Evolutionary conservation across 2,888 invertebrate genomes (phyloP).

Genomic region (Epinotia nisella): DNA sequence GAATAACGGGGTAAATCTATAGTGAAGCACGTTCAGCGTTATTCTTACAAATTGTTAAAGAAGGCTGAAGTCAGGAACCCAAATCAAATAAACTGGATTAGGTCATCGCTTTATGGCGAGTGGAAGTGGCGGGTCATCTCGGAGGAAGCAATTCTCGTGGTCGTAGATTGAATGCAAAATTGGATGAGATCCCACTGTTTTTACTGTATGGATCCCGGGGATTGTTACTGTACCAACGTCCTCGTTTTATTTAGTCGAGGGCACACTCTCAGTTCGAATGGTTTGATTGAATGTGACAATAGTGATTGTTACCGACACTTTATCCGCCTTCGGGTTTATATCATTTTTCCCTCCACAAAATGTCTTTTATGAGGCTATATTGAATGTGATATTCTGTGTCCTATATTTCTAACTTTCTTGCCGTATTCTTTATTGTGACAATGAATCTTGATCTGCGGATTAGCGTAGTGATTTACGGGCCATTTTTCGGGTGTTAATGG

Average conservation of each 20-base stretch:
- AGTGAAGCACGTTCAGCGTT: constrained; percentile 57
- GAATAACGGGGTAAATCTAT: no score
- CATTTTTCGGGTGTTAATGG: constrained; percentile 40
- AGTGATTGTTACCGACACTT: constrained; percentile 75
- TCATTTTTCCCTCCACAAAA: constrained; percentile 40
- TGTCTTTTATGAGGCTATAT: constrained; percentile 36
- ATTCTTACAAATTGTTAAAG: constrained; percentile 74
- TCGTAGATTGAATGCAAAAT: constrained; percentile 85
- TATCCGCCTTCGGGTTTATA: constrained; percentile 60
- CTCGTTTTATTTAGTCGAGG: constrained; percentile 74
- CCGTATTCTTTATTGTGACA: constrained; percentile 10
- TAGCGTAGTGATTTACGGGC: constrained; percentile 32
- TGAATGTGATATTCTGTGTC: constrained; percentile 30
- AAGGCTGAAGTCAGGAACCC: constrained; percentile 75
- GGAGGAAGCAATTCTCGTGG: constrained; percentile 81
- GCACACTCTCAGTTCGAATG: constrained; percentile 69
- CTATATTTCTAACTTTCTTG: background rate
- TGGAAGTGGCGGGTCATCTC: constrained; percentile 83
- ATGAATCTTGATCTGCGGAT: constrained; percentile 27
- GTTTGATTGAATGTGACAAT: constrained; percentile 83
- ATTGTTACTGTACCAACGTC: constrained; percentile 68
- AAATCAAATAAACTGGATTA: constrained; percentile 83
- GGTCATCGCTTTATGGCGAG: constrained; percentile 82
- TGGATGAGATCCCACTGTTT: constrained; percentile 82
- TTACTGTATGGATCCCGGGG: constrained; percentile 75